These are phyloP conservation scores for Syndactyla subalaris DNA, from an alignment of 2,797 vertebrate genomes.

Conservation along the genomic window DNA sequence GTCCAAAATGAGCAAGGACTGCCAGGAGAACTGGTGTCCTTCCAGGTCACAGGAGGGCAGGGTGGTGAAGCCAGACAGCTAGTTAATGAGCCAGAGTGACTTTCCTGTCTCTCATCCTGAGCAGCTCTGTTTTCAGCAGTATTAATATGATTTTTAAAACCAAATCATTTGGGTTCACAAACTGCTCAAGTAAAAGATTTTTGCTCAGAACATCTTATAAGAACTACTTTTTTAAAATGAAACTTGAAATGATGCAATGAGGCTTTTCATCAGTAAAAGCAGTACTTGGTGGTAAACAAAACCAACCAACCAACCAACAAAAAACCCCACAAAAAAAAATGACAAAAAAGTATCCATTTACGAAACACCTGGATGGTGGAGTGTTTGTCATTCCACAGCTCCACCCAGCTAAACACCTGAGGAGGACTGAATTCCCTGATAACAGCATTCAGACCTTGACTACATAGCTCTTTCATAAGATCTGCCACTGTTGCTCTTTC, in stretches of 20 bases:
- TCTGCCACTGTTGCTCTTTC: neutral
- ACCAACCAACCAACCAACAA: neutral
- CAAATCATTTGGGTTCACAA: neutral
- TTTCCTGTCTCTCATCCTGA: neutral
- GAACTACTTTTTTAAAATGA: neutral
- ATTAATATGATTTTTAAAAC: neutral
- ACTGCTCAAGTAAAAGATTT: neutral
- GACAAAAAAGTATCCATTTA: neutral
- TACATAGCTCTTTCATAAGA: neutral
- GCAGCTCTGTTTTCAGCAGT: neutral
- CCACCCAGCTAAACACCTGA: neutral
- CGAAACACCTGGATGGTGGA: neutral
- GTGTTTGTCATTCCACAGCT: conserved; percentile 16
- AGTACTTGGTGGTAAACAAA: neutral
- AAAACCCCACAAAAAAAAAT: neutral
- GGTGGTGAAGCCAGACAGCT: neutral
- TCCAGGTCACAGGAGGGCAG: neutral
- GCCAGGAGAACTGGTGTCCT: neutral
- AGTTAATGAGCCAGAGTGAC: neutral
- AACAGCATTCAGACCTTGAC: neutral
- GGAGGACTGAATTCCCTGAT: conserved; percentile 10
- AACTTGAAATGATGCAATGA: neutral
- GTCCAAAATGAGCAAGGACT: neutral
- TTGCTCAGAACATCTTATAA: neutral
- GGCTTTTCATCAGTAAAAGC: neutral